phyloP scores from a whole-genome alignment of 2,888 invertebrate genomes.

The Acanthococcus lagerstroemiae region DNA sequence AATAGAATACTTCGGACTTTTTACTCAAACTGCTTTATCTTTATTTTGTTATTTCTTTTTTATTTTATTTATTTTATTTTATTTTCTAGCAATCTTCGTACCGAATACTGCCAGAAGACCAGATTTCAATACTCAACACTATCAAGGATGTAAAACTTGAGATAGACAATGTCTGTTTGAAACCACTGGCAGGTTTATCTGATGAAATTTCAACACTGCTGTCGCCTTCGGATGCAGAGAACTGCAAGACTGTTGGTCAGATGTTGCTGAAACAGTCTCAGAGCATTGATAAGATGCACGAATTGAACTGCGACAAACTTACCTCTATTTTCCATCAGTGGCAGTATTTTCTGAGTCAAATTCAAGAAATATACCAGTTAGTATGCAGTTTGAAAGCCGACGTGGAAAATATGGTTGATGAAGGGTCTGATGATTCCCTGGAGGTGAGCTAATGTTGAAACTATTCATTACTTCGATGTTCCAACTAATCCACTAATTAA shows the following conservation, averaged over 20 bases:
- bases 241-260: not conserved
- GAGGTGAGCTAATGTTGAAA: not conserved
- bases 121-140: not conserved
- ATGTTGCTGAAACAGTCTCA: slow-evolving; percentile 4
- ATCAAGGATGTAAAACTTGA: not conserved
- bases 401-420: not conserved
- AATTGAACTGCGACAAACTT: not conserved
- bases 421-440: not conserved
- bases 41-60: not conserved
- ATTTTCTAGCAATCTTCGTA: slow-evolving; percentile 11
- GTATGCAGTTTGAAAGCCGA: not conserved
- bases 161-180: not conserved
- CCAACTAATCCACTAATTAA: not conserved
- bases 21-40: not conserved
- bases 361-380: not conserved
- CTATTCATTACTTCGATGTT: not conserved
- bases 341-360: not conserved
- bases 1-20: not conserved
- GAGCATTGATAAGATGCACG: not conserved
- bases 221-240: not conserved
- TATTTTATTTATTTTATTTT: too few relatives aligned
- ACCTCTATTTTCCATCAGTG: not conserved
- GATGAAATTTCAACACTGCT: not conserved
- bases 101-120: not conserved
- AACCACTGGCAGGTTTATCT: not conserved